These are phyloP conservation scores for Malaclemys terrapin DNA, from an alignment of 2,113 vertebrate species.

Conservation along the genomic window DNA sequence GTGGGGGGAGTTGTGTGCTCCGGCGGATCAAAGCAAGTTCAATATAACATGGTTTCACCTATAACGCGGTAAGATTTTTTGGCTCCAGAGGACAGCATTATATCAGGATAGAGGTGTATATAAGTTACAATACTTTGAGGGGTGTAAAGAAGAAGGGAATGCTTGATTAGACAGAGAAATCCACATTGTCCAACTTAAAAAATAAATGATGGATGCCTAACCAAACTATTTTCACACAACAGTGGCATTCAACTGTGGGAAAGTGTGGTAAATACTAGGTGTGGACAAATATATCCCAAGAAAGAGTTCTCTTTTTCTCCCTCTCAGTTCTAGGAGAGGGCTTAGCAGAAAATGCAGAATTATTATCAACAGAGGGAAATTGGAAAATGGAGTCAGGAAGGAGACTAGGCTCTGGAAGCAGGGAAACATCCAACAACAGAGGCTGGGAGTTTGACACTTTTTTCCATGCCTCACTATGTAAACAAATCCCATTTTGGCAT, in stretches of 20 bases:
- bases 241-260: not conserved
- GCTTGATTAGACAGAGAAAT: not conserved
- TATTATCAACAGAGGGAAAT: not conserved
- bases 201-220: not conserved
- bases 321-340: not conserved
- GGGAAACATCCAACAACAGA: not conserved
- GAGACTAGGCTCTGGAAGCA: not conserved
- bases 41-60: no score
- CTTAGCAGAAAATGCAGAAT: not conserved
- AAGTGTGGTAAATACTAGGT: not conserved
- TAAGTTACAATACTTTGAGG: not conserved
- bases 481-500: not conserved
- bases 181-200: not conserved
- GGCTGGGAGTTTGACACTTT: not conserved
- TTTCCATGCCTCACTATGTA: not conserved
- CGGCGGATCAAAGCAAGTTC: no score
- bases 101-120: no score
- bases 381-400: not conserved
- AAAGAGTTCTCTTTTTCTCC: not conserved
- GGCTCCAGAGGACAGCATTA: no score
- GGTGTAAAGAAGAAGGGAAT: no score
- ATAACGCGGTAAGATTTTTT: no score
- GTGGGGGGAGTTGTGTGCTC: no score
- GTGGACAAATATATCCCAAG: not conserved
- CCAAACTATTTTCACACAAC: not conserved